Conservation (phyloP, 2,888 invertebrate genomes). For the Peribatodes rhomboidaria region DNA sequence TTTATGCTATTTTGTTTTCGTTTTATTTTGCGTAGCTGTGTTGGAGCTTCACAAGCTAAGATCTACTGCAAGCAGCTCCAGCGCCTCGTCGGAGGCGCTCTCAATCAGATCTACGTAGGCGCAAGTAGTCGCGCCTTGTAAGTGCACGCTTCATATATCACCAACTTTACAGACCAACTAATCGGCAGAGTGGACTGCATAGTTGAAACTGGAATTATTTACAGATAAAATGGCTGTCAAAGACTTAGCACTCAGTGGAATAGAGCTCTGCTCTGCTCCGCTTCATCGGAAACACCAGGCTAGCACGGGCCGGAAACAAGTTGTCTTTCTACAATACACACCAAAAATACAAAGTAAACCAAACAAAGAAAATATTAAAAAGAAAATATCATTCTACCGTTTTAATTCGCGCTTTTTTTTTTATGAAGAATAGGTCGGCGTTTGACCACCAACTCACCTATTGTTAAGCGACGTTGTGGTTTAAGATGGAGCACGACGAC, state of each 20-base stretch:
- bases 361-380: no score
- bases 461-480: no score
- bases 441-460: no score
- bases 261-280: no score
- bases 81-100: conserved; percentile 13
- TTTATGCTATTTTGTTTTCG: conserved; percentile 64
- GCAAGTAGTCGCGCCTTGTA: conserved; percentile 8
- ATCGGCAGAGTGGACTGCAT: neutral
- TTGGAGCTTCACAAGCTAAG: conserved; percentile 82
- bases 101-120: neutral
- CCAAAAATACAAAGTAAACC: no score
- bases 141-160: conserved; percentile 11
- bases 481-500: no score
- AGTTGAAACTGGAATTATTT: neutral
- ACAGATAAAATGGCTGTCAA: neutral
- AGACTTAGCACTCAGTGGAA: neutral
- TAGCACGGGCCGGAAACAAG: no score
- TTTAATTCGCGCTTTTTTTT: no score
- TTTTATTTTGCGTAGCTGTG: conserved; percentile 80
- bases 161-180: neutral
- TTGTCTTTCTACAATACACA: no score
- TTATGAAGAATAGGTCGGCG: no score
- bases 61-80: neutral
- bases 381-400: no score
- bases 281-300: no score